These are phyloP conservation scores for Orientallactaga bullata DNA, from an alignment of 2,113 vertebrate species.

Conservation along the genomic window DNA sequence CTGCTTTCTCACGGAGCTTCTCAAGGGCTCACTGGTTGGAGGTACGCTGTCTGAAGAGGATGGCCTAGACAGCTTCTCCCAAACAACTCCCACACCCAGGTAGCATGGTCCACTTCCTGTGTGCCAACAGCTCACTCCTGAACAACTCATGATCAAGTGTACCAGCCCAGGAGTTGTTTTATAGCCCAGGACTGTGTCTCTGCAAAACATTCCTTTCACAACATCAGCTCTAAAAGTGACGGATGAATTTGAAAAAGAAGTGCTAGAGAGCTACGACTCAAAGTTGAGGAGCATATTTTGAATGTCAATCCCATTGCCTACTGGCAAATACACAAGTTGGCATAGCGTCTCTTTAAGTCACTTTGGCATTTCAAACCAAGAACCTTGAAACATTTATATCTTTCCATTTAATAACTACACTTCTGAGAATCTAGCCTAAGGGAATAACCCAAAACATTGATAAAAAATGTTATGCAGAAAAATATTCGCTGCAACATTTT, in stretches of 20 bases:
- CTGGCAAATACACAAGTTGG: not conserved
- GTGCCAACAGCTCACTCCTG: not conserved
- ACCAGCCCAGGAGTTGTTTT: not conserved
- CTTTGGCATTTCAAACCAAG: not conserved
- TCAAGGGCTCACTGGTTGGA: not conserved
- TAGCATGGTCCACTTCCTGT: not conserved
- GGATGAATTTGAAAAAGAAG: not conserved
- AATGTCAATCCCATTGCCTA: not conserved
- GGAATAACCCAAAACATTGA: not conserved
- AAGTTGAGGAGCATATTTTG: not conserved
- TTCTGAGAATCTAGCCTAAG: constrained; percentile 37
- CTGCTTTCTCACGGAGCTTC: not conserved
- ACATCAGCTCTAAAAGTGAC: not conserved
- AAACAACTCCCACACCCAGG: not conserved
- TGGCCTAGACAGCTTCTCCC: accelerated
- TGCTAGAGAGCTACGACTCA: not conserved
- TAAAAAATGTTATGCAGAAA: not conserved
- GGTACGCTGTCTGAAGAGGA: not conserved
- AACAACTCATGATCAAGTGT: accelerated
- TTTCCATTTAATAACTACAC: constrained; percentile 29
- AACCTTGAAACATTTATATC: not conserved
- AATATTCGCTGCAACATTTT: not conserved
- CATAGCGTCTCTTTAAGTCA: not conserved
- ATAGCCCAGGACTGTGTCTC: not conserved
- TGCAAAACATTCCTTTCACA: not conserved